Evolutionary conservation across 2,888 invertebrate genomes (phyloP).

Genomic region (Liopterus haemorrhoidalis): DNA sequence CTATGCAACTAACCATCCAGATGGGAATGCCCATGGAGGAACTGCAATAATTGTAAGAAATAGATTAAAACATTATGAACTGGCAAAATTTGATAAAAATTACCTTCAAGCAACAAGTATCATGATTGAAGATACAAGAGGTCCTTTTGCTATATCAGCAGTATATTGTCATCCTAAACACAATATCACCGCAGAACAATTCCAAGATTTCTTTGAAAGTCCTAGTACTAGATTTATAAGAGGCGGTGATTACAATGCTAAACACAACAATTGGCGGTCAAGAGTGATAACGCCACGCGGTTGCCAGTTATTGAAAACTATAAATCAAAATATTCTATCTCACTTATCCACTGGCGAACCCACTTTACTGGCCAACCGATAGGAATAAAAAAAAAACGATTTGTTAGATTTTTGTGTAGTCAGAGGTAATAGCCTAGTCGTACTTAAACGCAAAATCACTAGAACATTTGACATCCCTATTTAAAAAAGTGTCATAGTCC

Average conservation of each 20-base stretch:
- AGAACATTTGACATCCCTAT: too few species aligned
- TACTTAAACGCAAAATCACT: too few species aligned
- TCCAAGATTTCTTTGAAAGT: slow-evolving; percentile 11
- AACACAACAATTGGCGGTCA: slow-evolving; percentile 26
- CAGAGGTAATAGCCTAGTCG: too few species aligned
- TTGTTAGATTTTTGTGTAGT: too few species aligned
- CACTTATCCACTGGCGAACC: too few species aligned
- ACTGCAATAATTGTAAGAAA: slow-evolving; percentile 6
- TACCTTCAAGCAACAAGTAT: slow-evolving; percentile 1
- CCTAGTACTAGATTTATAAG: slow-evolving; percentile 23
- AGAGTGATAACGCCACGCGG: slow-evolving; percentile 6
- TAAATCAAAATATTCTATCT: too few species aligned
- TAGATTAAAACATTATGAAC: slow-evolving; percentile 4
- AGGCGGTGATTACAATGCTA: slow-evolving; percentile 28
- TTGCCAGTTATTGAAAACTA: too few species aligned
- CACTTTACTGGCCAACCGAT: too few species aligned
- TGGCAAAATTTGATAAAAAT: slow-evolving; percentile 3
- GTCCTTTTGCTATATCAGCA: slow-evolving; percentile 1
- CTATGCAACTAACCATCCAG: slow-evolving; percentile 8
- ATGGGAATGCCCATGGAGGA: slow-evolving; percentile 5
- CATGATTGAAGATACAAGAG: slow-evolving; percentile 7
- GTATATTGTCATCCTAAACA: background rate
- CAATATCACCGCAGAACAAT: slow-evolving; percentile 1
- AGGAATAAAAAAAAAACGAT: too few species aligned
- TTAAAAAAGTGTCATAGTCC: too few species aligned